Evolutionary conservation across 2,113 vertebrate genomes (phyloP).

Genomic region (Saguinus midas): DNA sequence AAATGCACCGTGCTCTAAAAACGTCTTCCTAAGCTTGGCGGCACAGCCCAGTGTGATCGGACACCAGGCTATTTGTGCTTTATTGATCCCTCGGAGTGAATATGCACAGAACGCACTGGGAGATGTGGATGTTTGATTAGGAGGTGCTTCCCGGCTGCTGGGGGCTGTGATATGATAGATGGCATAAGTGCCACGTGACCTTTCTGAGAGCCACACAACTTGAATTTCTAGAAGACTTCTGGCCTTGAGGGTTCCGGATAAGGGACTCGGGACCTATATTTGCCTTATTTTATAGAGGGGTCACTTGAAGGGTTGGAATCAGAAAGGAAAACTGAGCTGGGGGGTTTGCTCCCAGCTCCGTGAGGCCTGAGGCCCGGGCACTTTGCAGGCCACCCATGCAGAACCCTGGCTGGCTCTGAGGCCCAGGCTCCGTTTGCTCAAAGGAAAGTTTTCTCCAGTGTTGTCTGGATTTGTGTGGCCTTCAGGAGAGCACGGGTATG

Average conservation of each 20-base stretch:
- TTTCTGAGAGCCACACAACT: not conserved
- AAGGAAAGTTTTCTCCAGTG: too few relatives aligned
- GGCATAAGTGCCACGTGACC: accelerated
- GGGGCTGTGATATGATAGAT: accelerated
- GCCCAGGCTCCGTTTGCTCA: accelerated
- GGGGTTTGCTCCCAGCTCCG: accelerated
- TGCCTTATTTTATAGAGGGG: not conserved
- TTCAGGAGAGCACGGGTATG: not conserved
- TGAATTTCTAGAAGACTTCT: not conserved
- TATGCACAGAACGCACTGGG: accelerated
- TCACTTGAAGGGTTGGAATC: accelerated
- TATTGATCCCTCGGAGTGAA: accelerated
- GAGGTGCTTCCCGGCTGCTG: accelerated
- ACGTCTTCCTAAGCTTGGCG: accelerated
- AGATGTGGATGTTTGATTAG: accelerated
- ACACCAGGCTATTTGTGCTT: accelerated
- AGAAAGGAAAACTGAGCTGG: not conserved
- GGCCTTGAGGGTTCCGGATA: not conserved
- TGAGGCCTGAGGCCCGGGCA: accelerated
- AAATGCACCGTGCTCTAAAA: not conserved
- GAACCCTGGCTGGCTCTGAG: not conserved
- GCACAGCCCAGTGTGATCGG: accelerated
- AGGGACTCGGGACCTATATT: not conserved
- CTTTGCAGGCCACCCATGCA: accelerated
- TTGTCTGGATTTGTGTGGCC: not conserved